phyloP scores from a whole-genome alignment of 2,113 vertebrate species.

The Saguinus midas region DNA sequence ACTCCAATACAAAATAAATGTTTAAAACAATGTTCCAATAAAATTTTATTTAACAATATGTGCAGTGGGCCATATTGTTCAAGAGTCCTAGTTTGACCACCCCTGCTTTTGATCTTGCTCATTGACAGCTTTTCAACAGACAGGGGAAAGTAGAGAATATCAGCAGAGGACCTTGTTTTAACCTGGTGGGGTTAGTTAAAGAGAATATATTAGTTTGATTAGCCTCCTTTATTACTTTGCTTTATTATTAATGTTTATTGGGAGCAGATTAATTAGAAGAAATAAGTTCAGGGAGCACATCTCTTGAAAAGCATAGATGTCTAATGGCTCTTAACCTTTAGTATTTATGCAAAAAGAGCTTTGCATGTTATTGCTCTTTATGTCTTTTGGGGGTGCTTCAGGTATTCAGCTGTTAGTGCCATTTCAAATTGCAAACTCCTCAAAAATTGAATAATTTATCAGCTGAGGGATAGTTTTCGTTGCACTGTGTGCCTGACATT shows the following conservation, averaged over 20 bases:
- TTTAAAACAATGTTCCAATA: background rate
- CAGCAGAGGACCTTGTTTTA: background rate
- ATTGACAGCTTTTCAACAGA: background rate
- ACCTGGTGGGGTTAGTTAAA: background rate
- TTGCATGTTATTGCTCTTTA: background rate
- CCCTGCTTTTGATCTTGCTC: background rate
- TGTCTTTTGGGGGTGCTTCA: constrained; percentile 61
- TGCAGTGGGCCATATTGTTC: background rate
- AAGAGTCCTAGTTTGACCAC: background rate
- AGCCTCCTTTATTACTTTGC: background rate
- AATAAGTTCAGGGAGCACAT: constrained; percentile 47
- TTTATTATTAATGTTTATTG: constrained; percentile 37
- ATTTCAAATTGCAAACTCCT: constrained; percentile 44
- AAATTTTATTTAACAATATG: background rate
- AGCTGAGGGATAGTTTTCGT: constrained; percentile 50
- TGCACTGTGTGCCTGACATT: constrained; percentile 17
- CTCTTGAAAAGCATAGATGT: constrained; percentile 59
- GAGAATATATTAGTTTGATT: background rate
- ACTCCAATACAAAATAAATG: background rate
- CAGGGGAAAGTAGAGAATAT: background rate
- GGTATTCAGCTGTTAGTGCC: constrained; percentile 23
- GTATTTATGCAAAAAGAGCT: constrained; percentile 37
- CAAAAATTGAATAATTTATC: constrained; percentile 73
- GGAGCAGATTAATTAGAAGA: constrained; percentile 55
- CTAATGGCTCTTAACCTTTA: constrained; percentile 51